Evolutionary conservation across 1,140 invertebrate genomes (phyloP), one percentile per base, ranked within the genome.

Genomic region (Trichoplusia ni): DNA sequence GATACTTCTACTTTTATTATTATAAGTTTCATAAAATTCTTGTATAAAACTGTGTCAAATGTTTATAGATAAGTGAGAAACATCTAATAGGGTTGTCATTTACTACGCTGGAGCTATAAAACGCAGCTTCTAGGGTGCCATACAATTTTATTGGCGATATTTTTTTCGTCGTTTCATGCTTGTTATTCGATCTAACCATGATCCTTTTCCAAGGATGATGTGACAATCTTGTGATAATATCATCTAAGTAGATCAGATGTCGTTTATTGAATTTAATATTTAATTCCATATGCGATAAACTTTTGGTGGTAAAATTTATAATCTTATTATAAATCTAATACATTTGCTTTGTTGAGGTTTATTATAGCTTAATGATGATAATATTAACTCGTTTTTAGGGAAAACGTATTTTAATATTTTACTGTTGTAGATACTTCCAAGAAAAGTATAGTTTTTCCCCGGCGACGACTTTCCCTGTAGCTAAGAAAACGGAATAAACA

Each of bases 401-500:
- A n/a, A n/a, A n/a, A n/a, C n/a, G n/a, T n/a, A n/a, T n/a, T n/a
- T n/a, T n/a, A n/a, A n/a, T n/a, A n/a, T n/a, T n/a, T n/a, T n/a
- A n/a, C n/a, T n/a, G n/a, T n/a, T n/a, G n/a, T n/a, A n/a, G n/a
- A n/a, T n/a, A 37, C 37, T 31, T 35, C 18, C 23, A 38, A 7
- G 33, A 23, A 37, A 54, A 37, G 51, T 29, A 18, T 23, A n/a
- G n/a, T n/a, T n/a, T n/a, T n/a, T n/a, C n/a, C n/a, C n/a, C n/a
- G n/a, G n/a, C n/a, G n/a, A n/a, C n/a, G n/a, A n/a, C n/a, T n/a
- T n/a, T n/a, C n/a, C n/a, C n/a, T n/a, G 64, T 11, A 62, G 40
- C n/a, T 37, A 31, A 42, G 33, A 46, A 46, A 54, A 54, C 38
- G 29, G 59, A 63, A 69, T 35, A 44, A 31, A 33, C 31, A 31